Conservation (phyloP, 2,888 invertebrate species). For the Dorcus hopei region DNA sequence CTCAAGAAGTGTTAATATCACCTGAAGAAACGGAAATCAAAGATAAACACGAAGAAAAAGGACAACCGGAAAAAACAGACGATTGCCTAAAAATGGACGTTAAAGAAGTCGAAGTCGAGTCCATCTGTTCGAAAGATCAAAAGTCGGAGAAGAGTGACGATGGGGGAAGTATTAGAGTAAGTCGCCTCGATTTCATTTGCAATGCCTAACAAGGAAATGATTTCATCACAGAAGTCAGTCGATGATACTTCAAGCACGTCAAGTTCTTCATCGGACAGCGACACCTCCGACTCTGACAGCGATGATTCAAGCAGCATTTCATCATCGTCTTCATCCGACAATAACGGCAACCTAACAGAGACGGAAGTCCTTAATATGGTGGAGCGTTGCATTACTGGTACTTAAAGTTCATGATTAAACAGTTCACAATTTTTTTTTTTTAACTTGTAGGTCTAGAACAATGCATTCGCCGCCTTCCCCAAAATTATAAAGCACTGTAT, state of each 20-base stretch:
- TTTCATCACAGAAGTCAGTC: slow-evolving; percentile 24
- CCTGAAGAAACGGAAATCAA: slow-evolving; percentile 13
- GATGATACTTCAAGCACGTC: slow-evolving; percentile 47
- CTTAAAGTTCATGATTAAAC: background rate
- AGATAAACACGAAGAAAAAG: background rate
- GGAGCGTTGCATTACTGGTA: slow-evolving; percentile 42
- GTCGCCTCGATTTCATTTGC: background rate
- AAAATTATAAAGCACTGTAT: slow-evolving; percentile 91
- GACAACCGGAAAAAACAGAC: no score
- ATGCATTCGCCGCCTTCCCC: slow-evolving; percentile 80
- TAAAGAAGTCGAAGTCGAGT: slow-evolving; percentile 40
- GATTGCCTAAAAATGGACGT: background rate
- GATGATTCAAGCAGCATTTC: slow-evolving; percentile 52
- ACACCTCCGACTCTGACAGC: slow-evolving; percentile 53
- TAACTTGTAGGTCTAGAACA: slow-evolving; percentile 73
- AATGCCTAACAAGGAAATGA: no score
- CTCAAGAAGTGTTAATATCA: slow-evolving; percentile 16
- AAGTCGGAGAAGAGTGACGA: slow-evolving; percentile 19
- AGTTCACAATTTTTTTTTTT: background rate
- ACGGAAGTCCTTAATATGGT: slow-evolving; percentile 41
- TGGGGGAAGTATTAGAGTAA: slow-evolving; percentile 31
- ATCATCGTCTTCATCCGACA: slow-evolving; percentile 37
- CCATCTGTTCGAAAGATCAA: slow-evolving; percentile 44
- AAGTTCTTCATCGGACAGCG: slow-evolving; percentile 56
- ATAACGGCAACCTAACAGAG: slow-evolving; percentile 40